Base-by-base conservation (phyloP, 92 coral and sea anemone species). In the Siderastrea siderea region DNA sequence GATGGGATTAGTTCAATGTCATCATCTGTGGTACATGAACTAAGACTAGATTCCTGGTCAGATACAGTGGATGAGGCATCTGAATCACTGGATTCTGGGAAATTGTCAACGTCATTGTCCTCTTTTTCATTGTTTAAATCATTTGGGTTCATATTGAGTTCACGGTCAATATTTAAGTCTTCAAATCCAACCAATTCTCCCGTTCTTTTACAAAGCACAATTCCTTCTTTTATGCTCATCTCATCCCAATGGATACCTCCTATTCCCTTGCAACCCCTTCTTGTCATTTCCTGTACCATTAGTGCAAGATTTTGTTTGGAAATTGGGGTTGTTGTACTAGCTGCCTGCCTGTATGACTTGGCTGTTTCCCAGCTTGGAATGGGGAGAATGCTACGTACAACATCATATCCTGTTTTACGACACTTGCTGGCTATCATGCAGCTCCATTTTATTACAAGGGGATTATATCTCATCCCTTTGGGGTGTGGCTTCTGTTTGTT, bases 231-330 rank as follows among this genome's bases (percentile, higher is more conserved):
- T 3, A 85, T 86, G 7, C 17, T 47, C 88, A 89, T 85, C 49
- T 92, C 95, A 60, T 92, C 93, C 88, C 93, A 89, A 68, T 92
- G 95, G 14, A 89, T 89, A 1, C 95, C 91, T 0, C 93, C 95
- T 6, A 92, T 63, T 65, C 91, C 91, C 46, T 86, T 89, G 43
- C 93, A 89, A 14, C 58, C 62, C 59, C 86, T 63, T 57, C 93
- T 59, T 61, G 74, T 79, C 80, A 92, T 74, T 76, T 92, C 95
- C 77, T 92, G 95, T 0, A 71, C 46, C 88, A 92, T 80, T 9
- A 16, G 6, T 68, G 5, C 6, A 7, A 89, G 17, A 58, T 92
- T 92, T 17, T 85, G 80, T 48, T 85, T 9, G 17, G 81, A 72
- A 2, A 92, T 89, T 72, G 90, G 75, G 0, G 75, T 82, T n/a